Evolutionary conservation across 2,888 invertebrate species (phyloP).

Genomic region (Pelosia muscerda): DNA sequence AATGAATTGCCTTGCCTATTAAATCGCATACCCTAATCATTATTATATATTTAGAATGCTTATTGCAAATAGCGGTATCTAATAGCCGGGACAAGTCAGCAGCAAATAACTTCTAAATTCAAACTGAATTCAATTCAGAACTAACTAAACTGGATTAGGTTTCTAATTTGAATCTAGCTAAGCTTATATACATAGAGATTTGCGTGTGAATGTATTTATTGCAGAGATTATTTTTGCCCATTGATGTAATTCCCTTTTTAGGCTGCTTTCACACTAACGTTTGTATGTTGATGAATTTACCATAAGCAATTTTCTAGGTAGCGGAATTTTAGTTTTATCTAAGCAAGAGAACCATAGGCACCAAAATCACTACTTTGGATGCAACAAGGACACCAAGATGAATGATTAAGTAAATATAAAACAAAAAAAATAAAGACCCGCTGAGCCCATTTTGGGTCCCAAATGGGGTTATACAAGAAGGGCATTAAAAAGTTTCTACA

Average conservation of each 20-base stretch:
- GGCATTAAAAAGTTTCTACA: too few species aligned
- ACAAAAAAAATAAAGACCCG: too few species aligned
- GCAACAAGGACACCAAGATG: not conserved
- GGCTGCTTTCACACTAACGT: not conserved
- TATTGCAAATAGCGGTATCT: not conserved
- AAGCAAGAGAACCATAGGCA: too few species aligned
- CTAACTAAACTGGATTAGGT: not conserved
- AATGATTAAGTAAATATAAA: not conserved
- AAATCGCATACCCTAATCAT: not conserved
- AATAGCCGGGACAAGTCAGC: not conserved
- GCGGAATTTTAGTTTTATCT: too few species aligned
- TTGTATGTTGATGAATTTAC: not conserved
- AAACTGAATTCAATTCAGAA: conserved; percentile 3
- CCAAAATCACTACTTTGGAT: too few species aligned
- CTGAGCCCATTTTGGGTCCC: too few species aligned
- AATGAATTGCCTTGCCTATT: not conserved
- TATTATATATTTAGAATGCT: not conserved
- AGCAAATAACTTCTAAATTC: not conserved
- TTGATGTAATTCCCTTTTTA: not conserved
- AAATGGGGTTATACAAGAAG: too few species aligned
- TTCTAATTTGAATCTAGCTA: not conserved
- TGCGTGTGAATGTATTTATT: not conserved
- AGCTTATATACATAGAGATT: not conserved
- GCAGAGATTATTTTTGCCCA: not conserved
- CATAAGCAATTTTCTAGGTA: too few species aligned